A percentile compares a stretch with the other conserved stretches of the same genome.
phyloP scores from a whole-genome alignment of 2,888 invertebrate genomes.

The Macrosoma leucophasiata region DNA sequence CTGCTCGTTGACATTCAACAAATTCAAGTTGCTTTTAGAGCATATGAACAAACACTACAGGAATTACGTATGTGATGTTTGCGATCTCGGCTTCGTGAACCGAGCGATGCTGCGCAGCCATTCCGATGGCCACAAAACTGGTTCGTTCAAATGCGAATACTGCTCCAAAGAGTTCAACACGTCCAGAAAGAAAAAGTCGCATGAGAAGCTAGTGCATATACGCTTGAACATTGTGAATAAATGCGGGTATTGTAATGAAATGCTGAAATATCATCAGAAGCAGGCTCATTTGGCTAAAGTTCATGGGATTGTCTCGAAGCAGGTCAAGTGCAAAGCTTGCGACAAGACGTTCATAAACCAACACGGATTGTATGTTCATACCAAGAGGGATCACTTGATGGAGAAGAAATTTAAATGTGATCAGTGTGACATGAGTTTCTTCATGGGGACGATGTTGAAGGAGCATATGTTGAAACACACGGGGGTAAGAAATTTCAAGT shows the following conservation, averaged over 20 bases:
- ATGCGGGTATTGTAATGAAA: conserved; percentile 27
- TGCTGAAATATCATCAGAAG: conserved; percentile 25
- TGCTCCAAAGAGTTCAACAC: conserved; percentile 28
- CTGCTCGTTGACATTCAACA: conserved; percentile 31
- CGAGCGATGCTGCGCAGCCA: conserved; percentile 24
- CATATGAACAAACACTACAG: conserved; percentile 46
- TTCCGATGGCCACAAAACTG: conserved; percentile 24
- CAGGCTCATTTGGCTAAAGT: conserved; percentile 27
- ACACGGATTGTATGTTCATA: conserved; percentile 22
- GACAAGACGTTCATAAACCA: conserved; percentile 26
- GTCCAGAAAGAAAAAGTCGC: conserved; percentile 22
- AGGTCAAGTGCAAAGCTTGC: conserved; percentile 29
- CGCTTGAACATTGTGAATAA: conserved; percentile 21
- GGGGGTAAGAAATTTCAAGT: conserved; percentile 42
- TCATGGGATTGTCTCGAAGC: conserved; percentile 22
- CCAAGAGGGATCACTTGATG: conserved; percentile 26
- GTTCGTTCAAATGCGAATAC: conserved; percentile 25
- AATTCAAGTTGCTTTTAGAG: conserved; percentile 31
- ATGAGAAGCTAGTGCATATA: conserved; percentile 23
- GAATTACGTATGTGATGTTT: conserved; percentile 41
- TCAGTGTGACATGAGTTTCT: conserved; percentile 39
- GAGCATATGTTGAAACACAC: conserved; percentile 53
- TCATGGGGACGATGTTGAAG: conserved; percentile 38
- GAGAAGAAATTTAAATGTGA: conserved; percentile 25
- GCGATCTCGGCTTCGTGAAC: conserved; percentile 32